Conservation (phyloP, 2,888 invertebrate species). For the Bruchidius siliquastri region DNA sequence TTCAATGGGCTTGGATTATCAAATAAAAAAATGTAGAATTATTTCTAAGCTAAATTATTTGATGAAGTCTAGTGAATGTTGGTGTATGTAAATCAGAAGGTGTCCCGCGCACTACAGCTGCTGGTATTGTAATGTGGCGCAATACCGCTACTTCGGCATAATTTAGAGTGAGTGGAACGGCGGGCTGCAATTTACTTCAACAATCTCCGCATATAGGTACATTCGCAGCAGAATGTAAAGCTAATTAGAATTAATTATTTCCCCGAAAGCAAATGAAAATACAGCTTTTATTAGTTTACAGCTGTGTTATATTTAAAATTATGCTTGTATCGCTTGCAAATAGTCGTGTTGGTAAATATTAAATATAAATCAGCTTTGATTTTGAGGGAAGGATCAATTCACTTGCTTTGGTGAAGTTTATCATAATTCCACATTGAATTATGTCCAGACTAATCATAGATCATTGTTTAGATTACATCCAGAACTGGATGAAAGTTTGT, state of each 20-base stretch:
- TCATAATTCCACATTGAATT: too few species aligned
- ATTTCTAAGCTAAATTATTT: too few species aligned
- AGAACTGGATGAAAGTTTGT: too few species aligned
- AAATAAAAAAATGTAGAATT: too few species aligned
- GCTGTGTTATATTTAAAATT: background rate
- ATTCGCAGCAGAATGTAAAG: background rate
- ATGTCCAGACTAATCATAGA: too few species aligned
- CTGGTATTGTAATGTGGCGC: background rate
- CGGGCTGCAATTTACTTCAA: background rate
- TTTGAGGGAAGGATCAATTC: too few species aligned
- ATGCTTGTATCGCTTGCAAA: background rate
- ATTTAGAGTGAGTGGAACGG: background rate
- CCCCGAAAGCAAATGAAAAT: background rate
- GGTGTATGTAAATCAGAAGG: background rate
- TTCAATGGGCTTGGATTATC: too few species aligned
- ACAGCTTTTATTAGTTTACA: background rate
- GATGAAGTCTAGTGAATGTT: background rate
- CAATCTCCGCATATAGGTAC: background rate
- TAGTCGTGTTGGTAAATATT: background rate
- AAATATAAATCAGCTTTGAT: too few species aligned
- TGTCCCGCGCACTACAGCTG: too few species aligned
- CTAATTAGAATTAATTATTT: background rate
- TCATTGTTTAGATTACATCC: too few species aligned
- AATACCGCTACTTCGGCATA: background rate
- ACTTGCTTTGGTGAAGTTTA: too few species aligned